Evolutionary conservation across 2,797 vertebrate genomes (phyloP), one percentile per base, ranked within the genome.

Genomic region (Anisognathus igniventris): DNA sequence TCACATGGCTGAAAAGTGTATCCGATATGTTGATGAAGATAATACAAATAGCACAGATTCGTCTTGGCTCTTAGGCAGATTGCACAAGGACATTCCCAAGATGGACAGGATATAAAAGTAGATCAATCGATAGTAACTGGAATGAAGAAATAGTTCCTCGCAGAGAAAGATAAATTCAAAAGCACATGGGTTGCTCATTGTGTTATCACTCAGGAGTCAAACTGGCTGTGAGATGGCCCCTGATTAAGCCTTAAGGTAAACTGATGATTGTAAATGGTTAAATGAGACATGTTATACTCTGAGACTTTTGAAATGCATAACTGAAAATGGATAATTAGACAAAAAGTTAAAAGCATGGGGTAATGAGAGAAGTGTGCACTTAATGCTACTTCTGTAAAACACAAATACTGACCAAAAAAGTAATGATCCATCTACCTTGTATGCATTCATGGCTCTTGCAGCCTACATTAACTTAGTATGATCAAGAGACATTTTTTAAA

Each of bases 251-350:
- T 21, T 89, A 90, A 95, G 56, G 56, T 79, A 88, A 95, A 68
- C 45, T 76, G 66, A 62, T 76, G 35, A 20, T 66, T 95, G 14
- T 81, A 71, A 78, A 75, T 84, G 39, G 67, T 93, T 90, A 87
- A 92, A 92, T 80, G 77, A 82, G 64, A n/a, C 65, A 18, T 12
- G 6, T 83, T 91, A 50, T 68, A 73, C 3, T 30, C 77, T 28
- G 14, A 86, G n/a, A 80, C 27, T 78, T 93, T 92, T 95, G 88
- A 96, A 97, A 76, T 83, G 10, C n/a, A 5, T 62, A 71, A 93
- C 44, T 65, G 70, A 90, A 96, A 97, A 91, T 21, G 68, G 42
- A 61, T 80, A 53, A 95, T 77, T 85, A 66, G 60, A 90, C 37
- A 31, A 83, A 67, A 66, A 88, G 73, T 18, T 28, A 56, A 92